These are phyloP conservation scores for Apodemus speciosus DNA, from an alignment of 2,113 vertebrate genomes.

Conservation along the genomic window DNA sequence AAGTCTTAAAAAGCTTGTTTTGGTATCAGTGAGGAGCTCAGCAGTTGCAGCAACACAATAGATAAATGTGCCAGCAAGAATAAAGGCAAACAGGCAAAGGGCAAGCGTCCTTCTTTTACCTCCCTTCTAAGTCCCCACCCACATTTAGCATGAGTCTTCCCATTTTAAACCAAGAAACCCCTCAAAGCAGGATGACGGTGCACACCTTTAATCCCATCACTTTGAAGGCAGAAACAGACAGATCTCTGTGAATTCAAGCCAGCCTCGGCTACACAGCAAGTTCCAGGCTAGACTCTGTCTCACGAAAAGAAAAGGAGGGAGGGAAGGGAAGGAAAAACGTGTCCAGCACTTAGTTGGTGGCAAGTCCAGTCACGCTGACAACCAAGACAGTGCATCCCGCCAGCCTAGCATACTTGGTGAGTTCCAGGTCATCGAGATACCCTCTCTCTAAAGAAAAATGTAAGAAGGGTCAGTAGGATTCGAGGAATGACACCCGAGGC, in stretches of 20 bases:
- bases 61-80: neutral
- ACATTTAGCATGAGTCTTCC: neutral
- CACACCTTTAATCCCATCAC: neutral
- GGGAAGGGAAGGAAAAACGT: neutral
- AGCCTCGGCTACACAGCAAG: neutral
- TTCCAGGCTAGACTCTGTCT: neutral
- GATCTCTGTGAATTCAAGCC: neutral
- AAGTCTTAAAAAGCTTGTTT: neutral
- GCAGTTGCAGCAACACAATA: neutral
- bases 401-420: neutral
- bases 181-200: neutral
- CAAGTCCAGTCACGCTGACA: neutral
- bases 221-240: neutral
- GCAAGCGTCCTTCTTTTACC: neutral
- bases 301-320: neutral
- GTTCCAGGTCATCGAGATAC: neutral
- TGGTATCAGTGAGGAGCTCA: neutral
- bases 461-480: neutral
- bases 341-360: neutral
- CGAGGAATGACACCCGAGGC: neutral
- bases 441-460: neutral
- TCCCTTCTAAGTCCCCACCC: neutral
- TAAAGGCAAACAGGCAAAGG: neutral
- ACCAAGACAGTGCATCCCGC: too few relatives aligned
- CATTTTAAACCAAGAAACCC: neutral